Evolutionary conservation across 1,140 invertebrate species (phyloP).

Genomic region (Conus betulinus): DNA sequence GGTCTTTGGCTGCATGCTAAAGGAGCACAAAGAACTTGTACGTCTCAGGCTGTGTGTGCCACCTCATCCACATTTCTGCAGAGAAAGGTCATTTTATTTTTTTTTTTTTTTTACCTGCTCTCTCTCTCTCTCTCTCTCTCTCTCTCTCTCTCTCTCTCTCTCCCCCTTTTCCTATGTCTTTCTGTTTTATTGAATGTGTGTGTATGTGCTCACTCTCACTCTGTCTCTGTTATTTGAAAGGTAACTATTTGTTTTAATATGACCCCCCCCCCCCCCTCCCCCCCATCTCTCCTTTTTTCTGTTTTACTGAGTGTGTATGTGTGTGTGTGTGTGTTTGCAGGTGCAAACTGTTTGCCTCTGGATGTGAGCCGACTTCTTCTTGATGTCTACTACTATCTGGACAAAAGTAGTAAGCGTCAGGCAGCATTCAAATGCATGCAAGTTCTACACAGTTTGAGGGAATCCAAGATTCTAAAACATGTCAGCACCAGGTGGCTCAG

Average conservation of each 20-base stretch:
- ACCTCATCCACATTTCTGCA: conserved; percentile 30
- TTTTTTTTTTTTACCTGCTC: too few relatives aligned
- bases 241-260: too few relatives aligned
- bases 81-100: not conserved
- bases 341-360: conserved; percentile 4
- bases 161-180: too few relatives aligned
- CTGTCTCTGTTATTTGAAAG: too few relatives aligned
- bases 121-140: too few relatives aligned
- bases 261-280: too few relatives aligned
- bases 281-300: too few relatives aligned
- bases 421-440: not conserved
- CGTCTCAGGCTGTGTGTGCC: conserved; percentile 39
- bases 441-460: not conserved
- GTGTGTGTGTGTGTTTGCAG: not conserved
- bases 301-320: too few relatives aligned
- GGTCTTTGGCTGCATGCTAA: conserved; percentile 40
- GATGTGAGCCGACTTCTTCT: not conserved
- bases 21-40: conserved; percentile 35
- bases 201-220: too few relatives aligned
- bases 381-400: conserved; percentile 31
- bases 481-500: conserved; percentile 13
- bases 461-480: conserved; percentile 17
- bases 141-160: too few relatives aligned
- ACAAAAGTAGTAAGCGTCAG: conserved; percentile 5
- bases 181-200: too few relatives aligned